phyloP scores from a whole-genome alignment of 2,888 invertebrate species.

The Eudasyphora cyanicolor region DNA sequence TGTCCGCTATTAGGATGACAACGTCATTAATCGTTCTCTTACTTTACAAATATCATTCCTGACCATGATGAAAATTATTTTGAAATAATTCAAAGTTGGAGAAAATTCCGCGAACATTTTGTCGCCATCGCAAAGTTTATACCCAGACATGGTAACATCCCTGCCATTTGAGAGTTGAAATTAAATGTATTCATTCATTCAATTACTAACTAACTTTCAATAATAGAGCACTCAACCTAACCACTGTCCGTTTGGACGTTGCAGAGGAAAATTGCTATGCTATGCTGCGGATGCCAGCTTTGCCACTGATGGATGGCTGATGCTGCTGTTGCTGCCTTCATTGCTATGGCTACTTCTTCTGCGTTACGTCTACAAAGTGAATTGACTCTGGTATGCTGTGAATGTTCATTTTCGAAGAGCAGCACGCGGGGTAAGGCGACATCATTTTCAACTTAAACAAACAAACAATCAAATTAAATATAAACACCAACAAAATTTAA shows the following conservation, averaged over 20 bases:
- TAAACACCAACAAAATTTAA: not conserved
- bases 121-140: too few relatives aligned
- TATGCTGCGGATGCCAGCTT: too few relatives aligned
- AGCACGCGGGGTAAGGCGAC: not conserved
- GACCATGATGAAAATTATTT: too few relatives aligned
- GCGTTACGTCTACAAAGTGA: not conserved
- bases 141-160: not conserved
- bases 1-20: too few relatives aligned
- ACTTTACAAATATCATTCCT: too few relatives aligned
- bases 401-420: not conserved
- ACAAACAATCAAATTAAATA: slow-evolving; percentile 4
- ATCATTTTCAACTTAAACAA: slow-evolving; percentile 24
- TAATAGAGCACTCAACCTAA: not conserved
- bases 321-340: not conserved
- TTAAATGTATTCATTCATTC: not conserved
- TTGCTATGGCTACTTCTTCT: not conserved
- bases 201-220: not conserved
- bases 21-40: too few relatives aligned
- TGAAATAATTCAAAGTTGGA: too few relatives aligned
- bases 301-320: too few relatives aligned
- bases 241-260: not conserved
- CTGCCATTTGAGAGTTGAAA: not conserved
- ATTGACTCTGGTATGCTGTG: not conserved
- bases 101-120: too few relatives aligned
- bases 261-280: not conserved